Evolutionary conservation across 23 tunicate genomes (phyloP).

Genomic region (Trididemnum miniatum): DNA sequence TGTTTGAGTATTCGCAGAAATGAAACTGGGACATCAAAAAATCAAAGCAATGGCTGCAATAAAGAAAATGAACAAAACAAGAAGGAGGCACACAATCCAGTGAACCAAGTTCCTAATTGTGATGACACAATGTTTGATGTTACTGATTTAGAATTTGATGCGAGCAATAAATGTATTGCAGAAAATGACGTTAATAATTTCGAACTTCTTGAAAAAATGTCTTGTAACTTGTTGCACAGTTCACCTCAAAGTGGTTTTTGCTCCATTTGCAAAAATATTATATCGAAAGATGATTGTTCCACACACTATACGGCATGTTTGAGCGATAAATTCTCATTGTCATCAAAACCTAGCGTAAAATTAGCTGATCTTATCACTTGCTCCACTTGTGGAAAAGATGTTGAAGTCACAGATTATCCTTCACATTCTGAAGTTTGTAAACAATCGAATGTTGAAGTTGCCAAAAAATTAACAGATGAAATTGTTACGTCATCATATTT

Average conservation of each 20-base stretch:
- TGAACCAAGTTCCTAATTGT: not conserved
- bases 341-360: not conserved
- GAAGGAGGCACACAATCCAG: not conserved
- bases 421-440: constrained; percentile 3
- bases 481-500: constrained; percentile 23
- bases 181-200: not conserved
- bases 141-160: not conserved
- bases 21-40: not conserved
- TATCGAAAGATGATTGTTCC: not conserved
- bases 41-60: not conserved
- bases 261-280: constrained; percentile 7
- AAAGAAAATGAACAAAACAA: not conserved
- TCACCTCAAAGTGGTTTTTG: not conserved
- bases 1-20: not conserved
- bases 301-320: not conserved
- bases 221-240: not conserved
- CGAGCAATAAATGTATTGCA: not conserved
- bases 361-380: not conserved
- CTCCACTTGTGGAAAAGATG: constrained; percentile 19
- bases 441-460: not conserved
- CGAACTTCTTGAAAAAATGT: not conserved
- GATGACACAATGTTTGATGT: constrained; percentile 11
- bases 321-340: not conserved
- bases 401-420: not conserved
- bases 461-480: not conserved